Evolutionary conservation across 2,888 invertebrate species (phyloP).

Genomic region (Polymixis lichenea): DNA sequence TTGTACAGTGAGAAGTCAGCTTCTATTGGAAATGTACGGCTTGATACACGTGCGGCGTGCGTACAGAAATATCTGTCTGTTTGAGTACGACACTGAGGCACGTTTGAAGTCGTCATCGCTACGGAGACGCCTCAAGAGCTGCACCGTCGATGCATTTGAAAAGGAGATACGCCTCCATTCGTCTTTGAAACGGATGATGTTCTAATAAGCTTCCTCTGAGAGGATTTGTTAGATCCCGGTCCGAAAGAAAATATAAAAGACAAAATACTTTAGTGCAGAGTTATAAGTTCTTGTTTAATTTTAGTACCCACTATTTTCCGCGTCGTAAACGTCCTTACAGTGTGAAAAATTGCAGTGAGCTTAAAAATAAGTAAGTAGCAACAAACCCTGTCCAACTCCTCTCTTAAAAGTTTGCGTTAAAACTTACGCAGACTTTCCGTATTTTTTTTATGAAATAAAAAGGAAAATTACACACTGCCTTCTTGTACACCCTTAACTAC

Average conservation of each 20-base stretch:
- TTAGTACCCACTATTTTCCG: conserved; percentile 19
- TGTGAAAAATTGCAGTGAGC: conserved; percentile 45
- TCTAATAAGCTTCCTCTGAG: not conserved
- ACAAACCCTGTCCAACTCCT: conserved; percentile 36
- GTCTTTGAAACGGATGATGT: not conserved
- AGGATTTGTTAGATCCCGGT: not conserved
- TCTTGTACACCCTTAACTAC: conserved; percentile 44
- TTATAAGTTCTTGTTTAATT: conserved; percentile 34
- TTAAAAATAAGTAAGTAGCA: conserved; percentile 47
- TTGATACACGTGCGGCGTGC: too few species aligned
- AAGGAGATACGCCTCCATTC: conserved; percentile 23
- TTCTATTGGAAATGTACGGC: too few species aligned
- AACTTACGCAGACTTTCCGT: conserved; percentile 29
- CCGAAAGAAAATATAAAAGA: not conserved
- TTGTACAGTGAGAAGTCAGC: too few species aligned
- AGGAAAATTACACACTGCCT: conserved; percentile 30
- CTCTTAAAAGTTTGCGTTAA: conserved; percentile 40
- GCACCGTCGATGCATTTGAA: conserved; percentile 39
- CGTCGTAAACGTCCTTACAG: conserved; percentile 31
- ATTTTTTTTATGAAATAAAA: conserved; percentile 27
- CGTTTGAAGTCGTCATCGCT: conserved; percentile 49
- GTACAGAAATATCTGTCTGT: not conserved
- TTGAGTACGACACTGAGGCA: conserved; percentile 48
- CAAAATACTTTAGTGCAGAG: conserved; percentile 12
- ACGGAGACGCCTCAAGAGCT: conserved; percentile 42